These are phyloP conservation scores for Nycticorax nycticorax DNA, from an alignment of 2,113 vertebrate species.

Conservation along the genomic window DNA sequence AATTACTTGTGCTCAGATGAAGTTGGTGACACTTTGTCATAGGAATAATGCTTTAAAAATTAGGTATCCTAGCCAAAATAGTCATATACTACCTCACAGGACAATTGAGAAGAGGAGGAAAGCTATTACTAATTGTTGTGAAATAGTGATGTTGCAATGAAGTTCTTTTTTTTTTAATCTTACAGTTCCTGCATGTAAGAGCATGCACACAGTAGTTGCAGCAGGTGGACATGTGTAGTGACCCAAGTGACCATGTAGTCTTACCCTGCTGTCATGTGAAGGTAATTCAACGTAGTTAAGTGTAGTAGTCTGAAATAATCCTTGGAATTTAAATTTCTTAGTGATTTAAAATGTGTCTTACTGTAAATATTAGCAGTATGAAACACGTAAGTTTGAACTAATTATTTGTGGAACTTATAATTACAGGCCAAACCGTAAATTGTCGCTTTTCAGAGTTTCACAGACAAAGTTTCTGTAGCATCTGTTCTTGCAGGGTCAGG, in stretches of 20 bases:
- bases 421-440: background rate
- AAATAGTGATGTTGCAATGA: background rate
- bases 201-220: background rate
- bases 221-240: fast-evolving
- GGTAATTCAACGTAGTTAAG: background rate
- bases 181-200: background rate
- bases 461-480: background rate
- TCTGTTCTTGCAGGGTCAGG: background rate
- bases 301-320: background rate
- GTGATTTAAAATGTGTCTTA: background rate
- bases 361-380: background rate
- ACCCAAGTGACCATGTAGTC: background rate
- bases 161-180: background rate
- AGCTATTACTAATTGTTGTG: background rate
- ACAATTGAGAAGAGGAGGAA: background rate
- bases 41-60: background rate
- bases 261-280: background rate
- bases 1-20: background rate
- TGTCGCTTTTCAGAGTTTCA: background rate
- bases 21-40: background rate
- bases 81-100: background rate
- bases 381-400: background rate
- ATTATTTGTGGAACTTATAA: background rate
- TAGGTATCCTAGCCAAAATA: background rate
- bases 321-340: background rate